phyloP scores from a whole-genome alignment of 2,888 invertebrate genomes.

The Chrysodeixis includens region DNA sequence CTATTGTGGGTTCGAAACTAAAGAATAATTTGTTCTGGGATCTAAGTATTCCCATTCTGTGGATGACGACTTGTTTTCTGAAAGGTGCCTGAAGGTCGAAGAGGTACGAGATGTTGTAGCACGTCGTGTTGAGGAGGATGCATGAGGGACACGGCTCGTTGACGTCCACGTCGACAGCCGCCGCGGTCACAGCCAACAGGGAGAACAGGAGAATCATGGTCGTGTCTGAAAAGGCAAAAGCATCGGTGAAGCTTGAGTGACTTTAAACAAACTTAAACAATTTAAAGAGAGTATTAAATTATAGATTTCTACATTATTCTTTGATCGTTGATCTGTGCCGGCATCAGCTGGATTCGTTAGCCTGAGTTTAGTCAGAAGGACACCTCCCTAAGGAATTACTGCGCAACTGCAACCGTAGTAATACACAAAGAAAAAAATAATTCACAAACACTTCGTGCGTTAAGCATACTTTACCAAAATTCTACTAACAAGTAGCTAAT shows the following conservation, averaged over 20 bases:
- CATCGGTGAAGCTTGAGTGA: too few relatives aligned
- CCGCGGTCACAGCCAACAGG: conserved; percentile 58
- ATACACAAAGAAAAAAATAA: background rate
- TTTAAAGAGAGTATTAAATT: too few relatives aligned
- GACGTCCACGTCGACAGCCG: conserved; percentile 41
- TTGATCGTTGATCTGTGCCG: background rate
- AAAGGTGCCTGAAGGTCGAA: conserved; percentile 77
- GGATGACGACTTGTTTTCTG: conserved; percentile 74
- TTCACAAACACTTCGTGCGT: too few relatives aligned
- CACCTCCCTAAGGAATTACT: conserved; percentile 2
- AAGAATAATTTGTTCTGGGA: conserved; percentile 74
- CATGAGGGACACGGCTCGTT: conserved; percentile 67
- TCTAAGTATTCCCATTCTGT: conserved; percentile 73
- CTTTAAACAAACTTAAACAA: background rate
- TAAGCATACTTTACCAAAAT: too few relatives aligned
- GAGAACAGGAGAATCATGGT: conserved; percentile 66
- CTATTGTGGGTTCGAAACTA: conserved; percentile 78
- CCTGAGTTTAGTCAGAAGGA: conserved; percentile 3
- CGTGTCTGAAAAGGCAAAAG: conserved; percentile 58
- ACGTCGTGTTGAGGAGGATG: conserved; percentile 69
- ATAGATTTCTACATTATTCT: too few relatives aligned
- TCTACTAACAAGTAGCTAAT: too few relatives aligned
- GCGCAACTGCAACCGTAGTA: background rate
- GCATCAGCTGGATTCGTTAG: background rate
- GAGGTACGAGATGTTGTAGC: conserved; percentile 74